Evolutionary conservation across 2,797 vertebrate species (phyloP), one percentile per base, ranked within the genome.

Genomic region (Helicolenus hilgendorfi): DNA sequence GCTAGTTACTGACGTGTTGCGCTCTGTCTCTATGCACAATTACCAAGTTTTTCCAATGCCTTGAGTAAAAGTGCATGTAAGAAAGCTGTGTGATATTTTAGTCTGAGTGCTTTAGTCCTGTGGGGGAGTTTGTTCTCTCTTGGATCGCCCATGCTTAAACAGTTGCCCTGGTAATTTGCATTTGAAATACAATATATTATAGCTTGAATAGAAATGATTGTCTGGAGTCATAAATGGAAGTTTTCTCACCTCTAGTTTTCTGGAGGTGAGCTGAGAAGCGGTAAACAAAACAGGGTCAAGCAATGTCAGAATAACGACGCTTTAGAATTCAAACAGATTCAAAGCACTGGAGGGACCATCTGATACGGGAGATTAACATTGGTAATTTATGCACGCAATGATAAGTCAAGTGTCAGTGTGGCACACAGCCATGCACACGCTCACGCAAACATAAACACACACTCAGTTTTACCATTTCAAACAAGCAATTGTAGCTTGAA

Each of bases 201-300:
- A 59, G 36, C 78, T 83, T 35, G 14, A 90, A 81, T 29, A 58
- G 63, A 89, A 85, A 38, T 81, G 31, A 62, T 76, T 72, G 45
- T 79, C 53, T 68, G 6, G 62, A 89, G 73, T 86, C 79, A 72
- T 75, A 77, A 86, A 81, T 11, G 72, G 67, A 83, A 73, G 67
- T 86, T 82, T 96, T 18, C 78, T 90, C 89, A 89, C 74, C 91
- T 92, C 81, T 92, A 63, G 72, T 91, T 85, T 77, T 87, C 45
- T 83, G 88, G 76, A 91, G 92, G 84, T 76, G 84, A 90, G 81
- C 80, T 64, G 65, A 87, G 88, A 73, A 75, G 89, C 76, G 13
- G 90, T 93, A 92, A 94, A 95, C 94, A 95, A 89, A 91, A 88
- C 89, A 67, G 92, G 94, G 93, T 95, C 92, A 90, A 84, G 79